Conservation (phyloP, 2,888 invertebrate genomes). For the Cosmorhoe ocellata region DNA sequence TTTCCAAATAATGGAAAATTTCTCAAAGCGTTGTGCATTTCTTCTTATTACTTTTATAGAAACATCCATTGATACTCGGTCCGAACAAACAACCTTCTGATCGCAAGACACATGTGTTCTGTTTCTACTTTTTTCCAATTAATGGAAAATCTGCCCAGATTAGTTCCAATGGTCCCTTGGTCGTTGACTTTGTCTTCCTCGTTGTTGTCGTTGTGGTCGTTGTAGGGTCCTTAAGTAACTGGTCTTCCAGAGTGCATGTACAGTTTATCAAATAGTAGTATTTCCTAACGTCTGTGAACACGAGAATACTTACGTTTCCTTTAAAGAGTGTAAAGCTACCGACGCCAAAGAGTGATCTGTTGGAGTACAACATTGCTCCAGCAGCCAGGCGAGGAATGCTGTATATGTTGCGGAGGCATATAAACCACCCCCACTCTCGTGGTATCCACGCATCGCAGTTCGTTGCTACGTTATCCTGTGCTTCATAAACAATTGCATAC, state of each 20-base stretch:
- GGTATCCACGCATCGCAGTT: conserved; percentile 25
- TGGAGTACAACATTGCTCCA: conserved; percentile 12
- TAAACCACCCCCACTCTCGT: conserved; percentile 21
- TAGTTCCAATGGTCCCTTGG: no score
- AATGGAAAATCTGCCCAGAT: no score
- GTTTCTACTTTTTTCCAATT: no score
- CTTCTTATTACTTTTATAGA: no score
- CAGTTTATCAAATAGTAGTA: conserved; percentile 7
- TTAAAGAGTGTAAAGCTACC: conserved; percentile 18
- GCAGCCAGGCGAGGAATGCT: conserved; percentile 8
- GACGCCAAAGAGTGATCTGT: conserved; percentile 13
- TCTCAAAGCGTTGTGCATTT: no score
- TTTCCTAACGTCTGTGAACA: conserved; percentile 21
- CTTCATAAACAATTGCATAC: neutral
- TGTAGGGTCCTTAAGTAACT: neutral
- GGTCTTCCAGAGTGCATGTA: conserved; percentile 6
- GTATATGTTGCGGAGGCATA: conserved; percentile 16
- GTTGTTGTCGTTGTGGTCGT: no score
- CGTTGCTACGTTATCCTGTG: conserved; percentile 4
- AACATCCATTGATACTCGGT: no score
- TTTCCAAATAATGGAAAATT: no score
- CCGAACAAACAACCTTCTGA: no score
- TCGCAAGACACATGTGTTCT: no score
- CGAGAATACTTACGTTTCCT: conserved; percentile 11
- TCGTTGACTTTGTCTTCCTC: no score